phyloP scores from a whole-genome alignment of 2,113 vertebrate genomes.

The Myiagra hebetior region DNA sequence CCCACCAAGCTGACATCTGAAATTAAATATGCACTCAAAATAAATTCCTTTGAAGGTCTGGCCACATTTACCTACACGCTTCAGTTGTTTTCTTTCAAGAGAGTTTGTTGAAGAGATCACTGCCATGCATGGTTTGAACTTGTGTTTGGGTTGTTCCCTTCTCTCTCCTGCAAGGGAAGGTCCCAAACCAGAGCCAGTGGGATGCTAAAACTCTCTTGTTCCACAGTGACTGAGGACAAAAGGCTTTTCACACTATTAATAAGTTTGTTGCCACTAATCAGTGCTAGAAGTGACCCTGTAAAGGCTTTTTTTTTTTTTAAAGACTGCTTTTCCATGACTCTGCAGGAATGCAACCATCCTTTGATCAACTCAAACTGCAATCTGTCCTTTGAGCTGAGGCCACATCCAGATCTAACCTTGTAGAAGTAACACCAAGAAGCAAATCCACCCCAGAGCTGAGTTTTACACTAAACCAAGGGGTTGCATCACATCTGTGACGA shows the following conservation, averaged over 20 bases:
- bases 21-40: neutral
- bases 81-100: neutral
- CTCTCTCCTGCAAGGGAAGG: neutral
- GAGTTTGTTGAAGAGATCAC: neutral
- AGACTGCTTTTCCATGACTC: neutral
- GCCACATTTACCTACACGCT: accelerated
- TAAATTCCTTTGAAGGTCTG: neutral
- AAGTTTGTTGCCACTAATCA: neutral
- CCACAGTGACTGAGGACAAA: neutral
- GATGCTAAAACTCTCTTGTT: neutral
- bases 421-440: neutral
- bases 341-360: neutral
- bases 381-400: neutral
- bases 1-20: neutral
- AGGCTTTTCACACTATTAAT: neutral
- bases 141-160: neutral
- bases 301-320: neutral
- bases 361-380: neutral
- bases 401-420: neutral
- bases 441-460: accelerated
- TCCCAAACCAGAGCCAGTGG: neutral
- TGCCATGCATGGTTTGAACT: neutral
- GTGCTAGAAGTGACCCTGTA: neutral
- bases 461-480: neutral
- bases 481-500: neutral